Evolutionary conservation across 1,140 invertebrate genomes (phyloP).

Genomic region (Leptinotarsa undecemlineata): DNA sequence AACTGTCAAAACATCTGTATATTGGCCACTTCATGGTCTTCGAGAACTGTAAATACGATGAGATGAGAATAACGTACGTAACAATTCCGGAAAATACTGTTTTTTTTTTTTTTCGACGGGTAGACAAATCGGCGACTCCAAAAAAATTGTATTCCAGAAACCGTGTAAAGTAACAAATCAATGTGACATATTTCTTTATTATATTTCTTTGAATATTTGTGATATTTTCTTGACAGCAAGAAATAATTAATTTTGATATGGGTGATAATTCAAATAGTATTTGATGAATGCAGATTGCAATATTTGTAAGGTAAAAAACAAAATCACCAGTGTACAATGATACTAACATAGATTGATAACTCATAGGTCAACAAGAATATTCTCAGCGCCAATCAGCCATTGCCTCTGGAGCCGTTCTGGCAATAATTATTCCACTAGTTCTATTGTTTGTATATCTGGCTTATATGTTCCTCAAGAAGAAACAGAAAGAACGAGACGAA

Average conservation of each 20-base stretch:
- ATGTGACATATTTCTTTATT: too few species aligned
- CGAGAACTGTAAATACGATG: too few species aligned
- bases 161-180: too few species aligned
- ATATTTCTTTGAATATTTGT: too few species aligned
- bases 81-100: too few species aligned
- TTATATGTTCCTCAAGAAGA: slow-evolving; percentile 65
- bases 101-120: too few species aligned
- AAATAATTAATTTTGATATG: not conserved
- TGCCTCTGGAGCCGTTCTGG: slow-evolving; percentile 75
- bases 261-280: not conserved
- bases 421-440: slow-evolving; percentile 74
- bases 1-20: too few species aligned
- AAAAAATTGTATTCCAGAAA: too few species aligned
- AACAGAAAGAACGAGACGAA: slow-evolving; percentile 60
- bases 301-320: not conserved
- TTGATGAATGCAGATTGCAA: not conserved
- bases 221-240: too few species aligned
- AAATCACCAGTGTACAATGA: not conserved
- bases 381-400: slow-evolving; percentile 74
- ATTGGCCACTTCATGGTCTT: too few species aligned
- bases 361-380: slow-evolving; percentile 75
- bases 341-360: not conserved
- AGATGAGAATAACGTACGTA: too few species aligned
- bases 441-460: slow-evolving; percentile 72
- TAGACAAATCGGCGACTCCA: too few species aligned